Evolutionary conservation across 2,888 invertebrate genomes (phyloP).

Genomic region (Eilema depressum): DNA sequence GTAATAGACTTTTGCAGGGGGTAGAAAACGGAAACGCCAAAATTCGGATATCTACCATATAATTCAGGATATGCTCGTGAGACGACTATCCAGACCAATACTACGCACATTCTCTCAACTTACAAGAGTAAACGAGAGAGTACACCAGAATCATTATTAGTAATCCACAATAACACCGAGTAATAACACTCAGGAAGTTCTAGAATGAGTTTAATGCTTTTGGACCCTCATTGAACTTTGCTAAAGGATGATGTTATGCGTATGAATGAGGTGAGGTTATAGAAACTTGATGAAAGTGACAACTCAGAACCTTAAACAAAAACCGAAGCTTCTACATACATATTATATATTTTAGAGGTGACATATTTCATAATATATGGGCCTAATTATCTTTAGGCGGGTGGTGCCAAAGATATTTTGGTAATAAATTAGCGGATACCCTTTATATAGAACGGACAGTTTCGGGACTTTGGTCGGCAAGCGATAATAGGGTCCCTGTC

Average conservation of each 20-base stretch:
- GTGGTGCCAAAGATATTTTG: conserved; percentile 66
- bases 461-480: conserved; percentile 67
- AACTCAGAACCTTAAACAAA: conserved; percentile 7
- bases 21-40: no score
- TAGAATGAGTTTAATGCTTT: no score
- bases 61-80: no score
- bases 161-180: no score
- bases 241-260: background rate
- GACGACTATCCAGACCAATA: no score
- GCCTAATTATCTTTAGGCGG: conserved; percentile 64
- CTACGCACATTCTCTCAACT: no score
- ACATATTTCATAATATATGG: conserved; percentile 49
- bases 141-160: no score
- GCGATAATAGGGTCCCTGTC: conserved; percentile 73
- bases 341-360: conserved; percentile 40
- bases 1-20: no score
- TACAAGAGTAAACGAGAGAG: no score
- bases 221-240: no score
- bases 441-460: conserved; percentile 65
- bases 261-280: background rate
- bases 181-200: no score
- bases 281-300: background rate
- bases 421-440: conserved; percentile 70
- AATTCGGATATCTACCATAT: no score
- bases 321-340: conserved; percentile 23